Evolutionary conservation across 2,113 vertebrate genomes (phyloP).

Genomic region (Hydropotes inermis): DNA sequence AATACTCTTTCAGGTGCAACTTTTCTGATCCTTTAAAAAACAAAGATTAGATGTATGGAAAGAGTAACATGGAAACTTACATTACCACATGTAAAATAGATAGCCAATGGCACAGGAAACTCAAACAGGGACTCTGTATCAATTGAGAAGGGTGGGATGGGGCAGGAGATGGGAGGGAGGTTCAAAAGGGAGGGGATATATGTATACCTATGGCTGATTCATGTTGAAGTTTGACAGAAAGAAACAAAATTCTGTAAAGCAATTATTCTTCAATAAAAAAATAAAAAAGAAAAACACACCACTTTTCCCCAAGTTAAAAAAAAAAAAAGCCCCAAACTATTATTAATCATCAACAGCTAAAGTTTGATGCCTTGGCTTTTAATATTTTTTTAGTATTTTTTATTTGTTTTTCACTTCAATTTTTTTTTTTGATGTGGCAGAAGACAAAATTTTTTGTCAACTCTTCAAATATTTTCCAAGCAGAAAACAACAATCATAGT

Average conservation of each 20-base stretch:
- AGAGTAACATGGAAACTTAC: neutral
- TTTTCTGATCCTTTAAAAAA: neutral
- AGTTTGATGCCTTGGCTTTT: neutral
- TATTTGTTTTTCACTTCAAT: neutral
- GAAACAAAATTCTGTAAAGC: neutral
- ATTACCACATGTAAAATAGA: neutral
- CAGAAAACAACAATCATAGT: neutral
- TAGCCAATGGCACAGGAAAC: neutral
- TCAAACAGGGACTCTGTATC: neutral
- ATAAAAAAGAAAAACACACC: neutral
- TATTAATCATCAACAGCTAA: neutral
- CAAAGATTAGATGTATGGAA: neutral
- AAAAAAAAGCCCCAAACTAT: neutral
- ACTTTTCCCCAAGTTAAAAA: neutral
- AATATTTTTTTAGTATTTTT: neutral
- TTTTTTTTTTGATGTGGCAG: neutral
- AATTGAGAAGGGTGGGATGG: neutral
- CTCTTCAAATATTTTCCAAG: neutral
- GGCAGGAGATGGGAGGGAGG: neutral
- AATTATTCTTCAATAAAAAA: neutral
- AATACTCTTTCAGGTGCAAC: neutral
- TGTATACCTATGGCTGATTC: neutral
- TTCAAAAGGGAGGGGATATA: neutral
- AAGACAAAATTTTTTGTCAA: neutral
- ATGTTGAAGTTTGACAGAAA: neutral